Conservation (phyloP, 2,797 vertebrate species). For the Sitta carolinensis region DNA sequence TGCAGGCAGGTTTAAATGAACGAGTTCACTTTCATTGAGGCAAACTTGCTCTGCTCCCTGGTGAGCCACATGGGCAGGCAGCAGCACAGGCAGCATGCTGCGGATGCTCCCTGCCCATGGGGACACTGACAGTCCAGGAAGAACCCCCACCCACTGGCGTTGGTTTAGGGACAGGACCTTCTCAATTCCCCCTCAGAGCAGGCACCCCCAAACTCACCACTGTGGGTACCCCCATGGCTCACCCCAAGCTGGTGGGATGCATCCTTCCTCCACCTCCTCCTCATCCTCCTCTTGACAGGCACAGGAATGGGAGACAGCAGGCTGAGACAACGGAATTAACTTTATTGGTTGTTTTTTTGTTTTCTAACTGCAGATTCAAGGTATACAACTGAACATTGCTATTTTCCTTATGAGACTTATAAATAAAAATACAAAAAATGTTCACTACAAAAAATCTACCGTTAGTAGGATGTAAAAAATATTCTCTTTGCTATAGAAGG, state of each 20-base stretch:
- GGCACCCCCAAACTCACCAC: background rate
- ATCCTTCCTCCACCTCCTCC: background rate
- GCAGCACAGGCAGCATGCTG: background rate
- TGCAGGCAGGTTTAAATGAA: conserved; percentile 79
- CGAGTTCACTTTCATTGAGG: conserved; percentile 76
- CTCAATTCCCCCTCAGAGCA: fast-evolving
- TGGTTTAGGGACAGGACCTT: background rate
- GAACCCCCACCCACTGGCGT: fast-evolving
- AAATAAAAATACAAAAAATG: conserved; percentile 98
- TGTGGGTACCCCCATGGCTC: fast-evolving
- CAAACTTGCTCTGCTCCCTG: conserved; percentile 52
- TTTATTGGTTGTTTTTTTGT: conserved; percentile 79
- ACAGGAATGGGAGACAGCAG: conserved; percentile 59
- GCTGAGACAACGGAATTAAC: conserved; percentile 87
- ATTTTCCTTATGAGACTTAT: conserved; percentile 95
- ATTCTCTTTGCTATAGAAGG: conserved; percentile 98
- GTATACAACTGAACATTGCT: conserved; percentile 98
- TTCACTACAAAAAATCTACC: conserved; percentile 96
- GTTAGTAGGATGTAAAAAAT: conserved; percentile 98
- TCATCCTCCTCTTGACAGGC: background rate
- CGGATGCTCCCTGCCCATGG: fast-evolving
- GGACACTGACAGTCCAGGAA: background rate
- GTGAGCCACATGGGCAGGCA: conserved; percentile 16
- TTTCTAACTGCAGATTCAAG: conserved; percentile 97
- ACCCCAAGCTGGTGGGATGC: background rate